Evolutionary conservation across 2,888 invertebrate genomes (phyloP), one percentile per base, ranked within the genome.

Genomic region (Caenorhabditis sp.): DNA sequence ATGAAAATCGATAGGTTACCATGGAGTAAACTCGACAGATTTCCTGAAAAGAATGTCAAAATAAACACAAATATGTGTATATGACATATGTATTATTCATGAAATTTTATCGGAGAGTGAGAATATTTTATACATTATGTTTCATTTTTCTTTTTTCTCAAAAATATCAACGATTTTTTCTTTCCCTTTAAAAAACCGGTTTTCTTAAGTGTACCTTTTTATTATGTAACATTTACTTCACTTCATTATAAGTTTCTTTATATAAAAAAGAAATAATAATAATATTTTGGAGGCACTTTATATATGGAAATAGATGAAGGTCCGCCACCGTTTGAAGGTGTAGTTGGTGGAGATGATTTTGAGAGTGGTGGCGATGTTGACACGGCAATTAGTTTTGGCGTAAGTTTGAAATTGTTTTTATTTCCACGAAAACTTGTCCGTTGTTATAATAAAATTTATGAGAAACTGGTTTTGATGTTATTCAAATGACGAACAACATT

Each of bases 261-360:
- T 21, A 51, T 23, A 21, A 23, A 51, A 51, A 65, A 58, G 50
- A 59, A 57, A 31, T 37, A 31, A 31, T n/a, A n/a, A n/a, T n/a
- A n/a, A n/a, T n/a, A n/a, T 6, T 10, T 31, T 31, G 4, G 5
- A 31, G 31, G 31, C 31, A 31, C 5, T 31, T 10, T 31, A 31
- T 31, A 62, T 57, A 71, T 71, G 71, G 64, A 71, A 59, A 62
- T 71, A 59, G 71, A 71, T 67, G 71, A 58, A 55, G 66, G 71
- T 53, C 71, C 71, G 10, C 71, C 71, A 58, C 71, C 71, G 24
- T 67, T 71, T 26, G 23, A 37, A 24, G 57, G 59, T 37, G 51
- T 43, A 43, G 43, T 43, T 65, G 31, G 3, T 5, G 57, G 58
- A 2, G 66, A 53, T n/a, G 63, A 31, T 31, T 31, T 31, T 31